Percentiles rank a stretch among this genome's conserved stretches.
phyloP scores from a whole-genome alignment of 1,140 invertebrate species.

The Camponotus vicinus region DNA sequence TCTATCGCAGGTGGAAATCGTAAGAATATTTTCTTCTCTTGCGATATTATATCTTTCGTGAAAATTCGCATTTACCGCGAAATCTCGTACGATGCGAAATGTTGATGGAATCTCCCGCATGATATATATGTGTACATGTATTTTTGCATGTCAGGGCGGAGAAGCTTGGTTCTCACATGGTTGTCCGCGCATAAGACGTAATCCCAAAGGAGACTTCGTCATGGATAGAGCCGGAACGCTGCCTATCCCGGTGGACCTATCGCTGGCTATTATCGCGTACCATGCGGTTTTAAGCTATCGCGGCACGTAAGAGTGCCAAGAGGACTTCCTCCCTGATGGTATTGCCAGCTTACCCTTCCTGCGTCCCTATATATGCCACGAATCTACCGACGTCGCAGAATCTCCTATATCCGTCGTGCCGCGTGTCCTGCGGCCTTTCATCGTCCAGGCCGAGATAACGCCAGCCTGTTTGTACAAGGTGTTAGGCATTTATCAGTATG shows the following conservation, averaged over 20 bases:
- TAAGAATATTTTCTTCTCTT: conserved; percentile 22
- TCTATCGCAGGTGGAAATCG: conserved; percentile 6
- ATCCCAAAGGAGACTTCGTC: conserved; percentile 60
- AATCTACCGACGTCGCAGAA: conserved; percentile 1
- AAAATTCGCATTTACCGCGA: not conserved
- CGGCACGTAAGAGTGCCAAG: conserved; percentile 57
- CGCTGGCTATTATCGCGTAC: conserved; percentile 81
- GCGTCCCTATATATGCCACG: not conserved
- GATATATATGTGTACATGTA: not conserved
- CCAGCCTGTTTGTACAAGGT: conserved; percentile 78
- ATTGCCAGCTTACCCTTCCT: conserved; percentile 57
- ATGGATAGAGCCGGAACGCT: conserved; percentile 60
- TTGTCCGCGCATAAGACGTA: conserved; percentile 56
- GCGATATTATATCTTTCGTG: conserved; percentile 21
- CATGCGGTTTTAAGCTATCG: conserved; percentile 81
- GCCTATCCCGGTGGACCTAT: conserved; percentile 76
- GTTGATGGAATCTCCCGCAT: not conserved
- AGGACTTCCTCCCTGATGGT: conserved; percentile 56
- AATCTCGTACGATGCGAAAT: conserved; percentile 22
- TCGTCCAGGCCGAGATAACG: conserved; percentile 77
- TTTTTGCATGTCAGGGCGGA: not conserved
- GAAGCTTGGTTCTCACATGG: conserved; percentile 2
- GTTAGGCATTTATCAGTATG: conserved; percentile 61
- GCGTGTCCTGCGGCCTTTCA: conserved; percentile 60
- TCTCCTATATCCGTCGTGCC: conserved; percentile 27